Evolutionary conservation across 1,140 invertebrate species (phyloP), one percentile per base, ranked within the genome.

Genomic region (Micrasema longulum): DNA sequence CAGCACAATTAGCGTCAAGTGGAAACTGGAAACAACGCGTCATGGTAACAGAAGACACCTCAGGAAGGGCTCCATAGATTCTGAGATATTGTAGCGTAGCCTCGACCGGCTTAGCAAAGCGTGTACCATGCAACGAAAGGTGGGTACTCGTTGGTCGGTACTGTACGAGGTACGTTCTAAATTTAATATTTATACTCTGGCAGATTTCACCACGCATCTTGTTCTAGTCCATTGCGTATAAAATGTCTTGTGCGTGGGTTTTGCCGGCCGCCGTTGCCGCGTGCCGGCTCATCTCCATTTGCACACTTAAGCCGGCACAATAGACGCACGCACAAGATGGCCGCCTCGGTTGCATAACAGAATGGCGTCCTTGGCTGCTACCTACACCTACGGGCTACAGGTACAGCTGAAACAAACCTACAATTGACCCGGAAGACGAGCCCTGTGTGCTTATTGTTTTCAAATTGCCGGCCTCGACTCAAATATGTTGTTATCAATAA

Each of bases 291-390:
- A 55, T 55, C 35, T 68, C 50, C 38, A 41, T 68, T 68, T 52
- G 36, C 66, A 55, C 65, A 68, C 55, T 57, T 68, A 68, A 57
- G 50, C 66, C 50, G 12, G 22, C 52, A 68, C 38, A 68, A 68
- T 68, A 43, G 66, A 22, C 45, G 18, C 36, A 26, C 50, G 23
- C 50, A 55, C 66, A 68, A 68, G 23, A 65, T 65, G 63, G 6
- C 63, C 43, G 63, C 52, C 36, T 20, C 9, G 38, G 22, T 43
- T 68, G 52, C 64, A 20, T 14, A 50, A 67, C 47, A 38, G 22
- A 48, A 65, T 65, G 66, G 66, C 64, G 64, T 23, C 64, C 64
- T 67, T 67, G 64, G 48, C 36, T 31, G 3, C 26, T 31, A 31
- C 26, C 26, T 31, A n/a, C n/a, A n/a, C n/a, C n/a, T n/a, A n/a